Base-by-base conservation (phyloP, 2,888 invertebrate species). In the Sphaerophoria taeniata region DNA sequence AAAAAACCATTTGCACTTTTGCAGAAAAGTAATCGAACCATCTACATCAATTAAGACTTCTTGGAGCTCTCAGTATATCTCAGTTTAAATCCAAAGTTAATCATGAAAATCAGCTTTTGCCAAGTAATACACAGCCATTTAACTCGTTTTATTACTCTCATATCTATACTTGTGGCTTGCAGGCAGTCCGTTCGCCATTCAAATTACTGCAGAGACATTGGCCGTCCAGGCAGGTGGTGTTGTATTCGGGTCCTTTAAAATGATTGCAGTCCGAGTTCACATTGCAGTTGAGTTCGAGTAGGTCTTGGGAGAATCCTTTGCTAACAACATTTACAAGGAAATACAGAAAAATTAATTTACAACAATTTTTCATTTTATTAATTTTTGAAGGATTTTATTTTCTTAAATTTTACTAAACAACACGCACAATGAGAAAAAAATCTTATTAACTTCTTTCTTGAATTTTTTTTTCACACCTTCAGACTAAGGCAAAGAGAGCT, bases 211-310 rank as follows among this genome's bases (percentile, higher is more conserved):
- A 91, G 5, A 76, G 16, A 58, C 91, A 91, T 6, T 60, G 61
- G 0, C 78, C 87, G 6, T 89, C 79, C 3, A 77, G 39, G 58
- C 91, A 91, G 4, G 67, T 77, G 3, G 88, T 88, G 3, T 87
- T 79, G 51, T 89, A 79, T 49, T 80, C 87, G 43, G 87, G 49
- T 61, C 86, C 70, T 43, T 88, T 82, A 43, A 88, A 89, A 60
- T 89, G 85, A 0, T 63, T 56, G 61, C 91, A 91, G 56, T 90
- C 87, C 0, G 45, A 82, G 33, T 89, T 87, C n/a, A 84, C 75
- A 3, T 7, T 33, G 87, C 91, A 91, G 36, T 86, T 61, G 5
- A 91, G 72, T 69, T 91, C 90, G 0, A 90, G 65, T 9, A 90
- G 58, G n/a, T 89, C 83, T 79, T 83, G 63, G 43, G 24, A 36